phyloP scores from a whole-genome alignment of 2,797 vertebrate species.

The Pelochelys cantorii region DNA sequence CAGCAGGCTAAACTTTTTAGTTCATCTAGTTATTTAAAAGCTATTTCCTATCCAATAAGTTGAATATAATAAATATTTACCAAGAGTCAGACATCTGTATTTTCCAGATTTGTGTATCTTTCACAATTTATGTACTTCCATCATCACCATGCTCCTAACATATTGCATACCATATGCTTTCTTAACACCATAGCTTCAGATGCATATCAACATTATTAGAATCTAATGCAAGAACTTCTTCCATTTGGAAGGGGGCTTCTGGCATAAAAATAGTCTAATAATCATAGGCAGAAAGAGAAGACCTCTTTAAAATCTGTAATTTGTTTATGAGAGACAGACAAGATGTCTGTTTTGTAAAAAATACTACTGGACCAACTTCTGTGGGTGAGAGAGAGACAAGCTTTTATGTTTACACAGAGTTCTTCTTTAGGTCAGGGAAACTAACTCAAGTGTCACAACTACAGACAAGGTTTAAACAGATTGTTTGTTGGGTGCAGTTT shows the following conservation, averaged over 20 bases:
- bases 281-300: accelerated
- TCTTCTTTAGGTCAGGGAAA: neutral
- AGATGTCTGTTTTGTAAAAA: neutral
- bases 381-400: neutral
- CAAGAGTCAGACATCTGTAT: neutral
- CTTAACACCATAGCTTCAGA: neutral
- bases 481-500: neutral
- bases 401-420: neutral
- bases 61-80: constrained; percentile 16
- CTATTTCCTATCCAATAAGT: neutral
- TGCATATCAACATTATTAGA: neutral
- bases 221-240: neutral
- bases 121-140: constrained; percentile 29
- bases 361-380: neutral
- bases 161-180: constrained; percentile 52
- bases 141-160: constrained; percentile 38
- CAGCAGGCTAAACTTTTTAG: neutral
- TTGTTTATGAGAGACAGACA: neutral
- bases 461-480: neutral
- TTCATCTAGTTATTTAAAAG: neutral
- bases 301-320: neutral
- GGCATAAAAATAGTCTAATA: neutral
- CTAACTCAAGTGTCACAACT: neutral
- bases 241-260: neutral
- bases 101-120: constrained; percentile 27